Percentiles rank a stretch among this genome's conserved stretches.
phyloP scores from a whole-genome alignment of 2,113 vertebrate genomes.

The Nothocercus nigrocapillus region DNA sequence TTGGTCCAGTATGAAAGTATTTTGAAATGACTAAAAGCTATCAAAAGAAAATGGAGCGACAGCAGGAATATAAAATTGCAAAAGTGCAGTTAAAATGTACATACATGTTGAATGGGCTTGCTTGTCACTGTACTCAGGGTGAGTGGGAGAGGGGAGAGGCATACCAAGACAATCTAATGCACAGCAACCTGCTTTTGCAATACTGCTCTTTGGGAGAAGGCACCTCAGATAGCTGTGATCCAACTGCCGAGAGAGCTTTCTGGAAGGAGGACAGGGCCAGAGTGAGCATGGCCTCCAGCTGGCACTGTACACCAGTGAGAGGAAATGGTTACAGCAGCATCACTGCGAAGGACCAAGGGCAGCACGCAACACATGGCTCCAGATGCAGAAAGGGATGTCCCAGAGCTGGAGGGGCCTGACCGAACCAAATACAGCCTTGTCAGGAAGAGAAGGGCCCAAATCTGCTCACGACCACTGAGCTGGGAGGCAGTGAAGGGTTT shows the following conservation, averaged over 20 bases:
- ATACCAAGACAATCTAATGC: background rate
- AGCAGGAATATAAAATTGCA: background rate
- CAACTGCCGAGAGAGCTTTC: background rate
- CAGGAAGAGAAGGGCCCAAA: background rate
- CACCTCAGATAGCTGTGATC: background rate
- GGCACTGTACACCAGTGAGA: background rate
- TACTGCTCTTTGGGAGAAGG: fast-evolving
- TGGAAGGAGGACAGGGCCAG: fast-evolving
- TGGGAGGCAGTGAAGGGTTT: background rate
- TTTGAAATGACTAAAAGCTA: background rate
- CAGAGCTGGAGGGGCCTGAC: too few species aligned
- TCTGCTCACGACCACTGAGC: background rate
- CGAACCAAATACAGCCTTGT: background rate
- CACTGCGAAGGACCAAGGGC: background rate
- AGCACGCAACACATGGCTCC: background rate
- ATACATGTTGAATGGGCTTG: background rate
- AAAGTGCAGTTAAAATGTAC: fast-evolving
- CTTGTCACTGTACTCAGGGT: fast-evolving
- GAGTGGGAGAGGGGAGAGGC: fast-evolving
- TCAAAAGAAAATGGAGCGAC: background rate
- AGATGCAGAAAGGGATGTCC: background rate
- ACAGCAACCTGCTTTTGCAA: background rate
- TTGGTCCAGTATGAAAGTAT: background rate
- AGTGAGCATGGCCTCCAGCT: background rate
- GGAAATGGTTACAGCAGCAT: fast-evolving